Base-by-base conservation (phyloP, 2,797 vertebrate genomes). In the Cirrhinus molitorella region DNA sequence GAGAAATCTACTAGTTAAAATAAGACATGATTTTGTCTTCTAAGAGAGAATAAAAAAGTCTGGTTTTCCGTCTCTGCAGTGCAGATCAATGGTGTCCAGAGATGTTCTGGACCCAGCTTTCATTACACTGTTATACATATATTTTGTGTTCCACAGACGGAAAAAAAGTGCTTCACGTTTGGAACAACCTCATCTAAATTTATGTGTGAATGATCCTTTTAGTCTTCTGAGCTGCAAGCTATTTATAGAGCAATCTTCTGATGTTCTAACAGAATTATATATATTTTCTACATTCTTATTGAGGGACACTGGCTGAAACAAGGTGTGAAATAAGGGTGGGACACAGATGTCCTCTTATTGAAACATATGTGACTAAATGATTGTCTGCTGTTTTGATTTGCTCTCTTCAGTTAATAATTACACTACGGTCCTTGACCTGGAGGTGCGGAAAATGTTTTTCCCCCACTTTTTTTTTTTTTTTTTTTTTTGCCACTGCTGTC, bases 361-460 rank as follows among this genome's bases (percentile, higher is more conserved):
- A 83, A 47, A 31, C n/a, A 37, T 49, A 65, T 65, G 45, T 37
- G 57, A 82, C 43, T 78, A 21, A 61, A 21, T 68, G 68, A 68
- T 78, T 14, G 57, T 57, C 81, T 86, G 70, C 73, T 68, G 67
- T 68, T 80, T 72, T 78, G 77, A 83, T 71, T 79, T 37, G 73
- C 74, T 86, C 67, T 57, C 45, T 55, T 84, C 88, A 86, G 93
- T 95, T 90, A 94, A 94, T 94, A 89, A 94, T 94, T 94, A 93
- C 43, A 47, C 21, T n/a, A 13, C 85, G 88, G 91, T 92, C 94
- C 93, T 94, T 94, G 93, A 94, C 92, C 93, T 83, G 51, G 80
- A 67, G 83, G 83, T 59, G 19, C 59, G 77, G 81, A 84, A 85
- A 84, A 87, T 78, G 45, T 80, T 51, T 74, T 72, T 70, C 75